Evolutionary conservation across 1,140 invertebrate genomes (phyloP), one percentile per base, ranked within the genome.

Genomic region (Octopus sinensis): DNA sequence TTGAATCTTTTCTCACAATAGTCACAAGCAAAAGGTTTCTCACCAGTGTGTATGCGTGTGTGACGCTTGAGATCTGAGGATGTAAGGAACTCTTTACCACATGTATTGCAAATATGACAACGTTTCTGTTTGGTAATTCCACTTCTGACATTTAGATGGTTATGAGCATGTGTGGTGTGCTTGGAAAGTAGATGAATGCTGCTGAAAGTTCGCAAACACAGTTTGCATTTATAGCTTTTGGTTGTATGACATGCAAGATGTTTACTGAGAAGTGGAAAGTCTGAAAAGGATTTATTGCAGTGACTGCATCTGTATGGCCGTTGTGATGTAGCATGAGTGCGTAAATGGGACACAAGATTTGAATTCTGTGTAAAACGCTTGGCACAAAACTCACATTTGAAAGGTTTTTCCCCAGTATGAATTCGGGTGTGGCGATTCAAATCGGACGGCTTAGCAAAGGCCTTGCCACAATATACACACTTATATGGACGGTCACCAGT

Each of bases 201-300:
- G 13, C 96, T 98, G 90, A 99, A 99, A 86, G 96, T 93, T 62
- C 97, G 92, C 81, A 96, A 92, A 91, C 97, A 98, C 13, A 97
- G 93, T 79, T 96, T 94, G 89, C 97, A 98, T 79, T 95, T 93
- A 90, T 95, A 96, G 82, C 97, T 96, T 87, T 96, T 95, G 81
- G 91, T 90, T 54, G 95, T 97, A 90, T 99, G 97, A 88, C 98
- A 98, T 86, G 97, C 92, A 71, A 98, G 92, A 91, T 99, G 97
- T 91, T 98, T 98, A 51, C 97, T 99, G 54, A 99, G 91, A 0
- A 97, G 98, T 53, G 96, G 98, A 88, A 96, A 95, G 53, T 96
- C 95, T 83, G 96, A 96, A 83, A 97, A 94, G 12, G 94, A 93
- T 88, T 97, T 97, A 82, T 96, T 95, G 87, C 97, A 98, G 80